Conservation (phyloP, 2,888 invertebrate species). For the Villa cingulata region DNA sequence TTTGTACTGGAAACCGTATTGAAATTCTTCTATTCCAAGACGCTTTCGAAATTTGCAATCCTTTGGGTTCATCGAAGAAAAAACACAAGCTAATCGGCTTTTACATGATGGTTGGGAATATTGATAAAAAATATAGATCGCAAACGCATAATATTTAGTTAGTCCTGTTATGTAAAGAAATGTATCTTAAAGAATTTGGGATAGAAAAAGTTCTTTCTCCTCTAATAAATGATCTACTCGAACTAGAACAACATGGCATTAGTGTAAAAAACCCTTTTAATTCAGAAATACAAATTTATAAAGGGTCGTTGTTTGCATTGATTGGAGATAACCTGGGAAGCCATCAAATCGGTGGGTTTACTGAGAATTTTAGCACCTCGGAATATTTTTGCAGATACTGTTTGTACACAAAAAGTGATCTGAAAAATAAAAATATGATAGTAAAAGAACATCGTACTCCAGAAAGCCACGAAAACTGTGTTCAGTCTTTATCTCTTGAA, state of each 20-base stretch:
- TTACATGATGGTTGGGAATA: not conserved
- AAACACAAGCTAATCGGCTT: not conserved
- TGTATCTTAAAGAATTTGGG: constrained; percentile 15
- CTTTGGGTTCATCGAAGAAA: not conserved
- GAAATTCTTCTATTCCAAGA: not conserved
- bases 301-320: constrained; percentile 17
- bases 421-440: not conserved
- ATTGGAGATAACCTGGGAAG: constrained; percentile 19
- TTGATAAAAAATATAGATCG: not conserved
- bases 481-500: not conserved
- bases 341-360: constrained; percentile 22
- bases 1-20: too few species aligned
- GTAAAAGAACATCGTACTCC: not conserved
- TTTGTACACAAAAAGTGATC: not conserved
- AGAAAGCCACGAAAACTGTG: not conserved
- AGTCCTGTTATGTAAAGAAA: not conserved
- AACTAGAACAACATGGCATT: constrained; percentile 18
- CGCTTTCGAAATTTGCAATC: not conserved
- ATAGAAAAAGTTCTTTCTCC: constrained; percentile 15
- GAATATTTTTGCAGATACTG: constrained; percentile 20
- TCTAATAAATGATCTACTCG: constrained; percentile 18
- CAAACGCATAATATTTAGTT: not conserved
- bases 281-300: constrained; percentile 8
- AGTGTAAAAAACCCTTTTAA: constrained; percentile 2
- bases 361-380: constrained; percentile 18